A percentile compares a stretch with the other conserved stretches of the same genome.
These are phyloP conservation scores for Ameiurus melas DNA, from an alignment of 2,113 vertebrate genomes.

Conservation along the genomic window DNA sequence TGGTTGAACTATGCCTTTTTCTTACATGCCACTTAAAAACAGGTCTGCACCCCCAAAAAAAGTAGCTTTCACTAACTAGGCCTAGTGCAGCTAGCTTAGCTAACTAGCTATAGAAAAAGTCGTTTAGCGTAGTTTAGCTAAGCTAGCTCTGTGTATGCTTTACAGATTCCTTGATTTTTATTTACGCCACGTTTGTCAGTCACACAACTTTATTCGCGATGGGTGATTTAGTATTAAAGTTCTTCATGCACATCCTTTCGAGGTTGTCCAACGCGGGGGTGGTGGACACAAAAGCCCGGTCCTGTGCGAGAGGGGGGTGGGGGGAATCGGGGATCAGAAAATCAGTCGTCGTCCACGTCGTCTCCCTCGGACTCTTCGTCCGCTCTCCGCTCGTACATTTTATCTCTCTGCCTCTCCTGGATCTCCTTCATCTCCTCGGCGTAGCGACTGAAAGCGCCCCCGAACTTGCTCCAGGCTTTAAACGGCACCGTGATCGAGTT, in stretches of 20 bases:
- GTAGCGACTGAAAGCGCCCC: constrained; percentile 91
- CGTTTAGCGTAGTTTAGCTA: not conserved
- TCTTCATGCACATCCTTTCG: constrained; percentile 70
- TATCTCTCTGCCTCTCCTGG: constrained; percentile 91
- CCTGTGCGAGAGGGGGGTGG: not conserved
- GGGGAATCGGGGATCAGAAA: too few relatives aligned
- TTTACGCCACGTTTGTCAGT: constrained; percentile 72
- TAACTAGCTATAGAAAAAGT: not conserved
- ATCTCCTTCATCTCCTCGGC: constrained; percentile 98
- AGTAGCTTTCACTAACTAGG: constrained; percentile 61
- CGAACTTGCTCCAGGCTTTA: constrained; percentile 97
- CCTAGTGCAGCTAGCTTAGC: constrained; percentile 65
- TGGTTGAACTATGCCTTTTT: constrained; percentile 14
- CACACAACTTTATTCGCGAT: constrained; percentile 69
- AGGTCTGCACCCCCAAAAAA: constrained; percentile 49
- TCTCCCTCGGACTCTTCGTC: constrained; percentile 91
- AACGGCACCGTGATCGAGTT: constrained; percentile 96
- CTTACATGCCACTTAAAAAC: constrained; percentile 30
- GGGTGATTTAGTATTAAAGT: constrained; percentile 64
- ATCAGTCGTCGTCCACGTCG: constrained; percentile 92
- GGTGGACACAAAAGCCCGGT: constrained; percentile 43
- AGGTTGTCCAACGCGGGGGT: constrained; percentile 50
- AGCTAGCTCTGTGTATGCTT: constrained; percentile 61
- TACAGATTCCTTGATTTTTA: constrained; percentile 63
- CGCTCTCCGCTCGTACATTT: constrained; percentile 85